Percentiles rank a stretch among this genome's conserved stretches.
phyloP scores from a whole-genome alignment of 2,888 invertebrate genomes.

The Heliconius ethilla region DNA sequence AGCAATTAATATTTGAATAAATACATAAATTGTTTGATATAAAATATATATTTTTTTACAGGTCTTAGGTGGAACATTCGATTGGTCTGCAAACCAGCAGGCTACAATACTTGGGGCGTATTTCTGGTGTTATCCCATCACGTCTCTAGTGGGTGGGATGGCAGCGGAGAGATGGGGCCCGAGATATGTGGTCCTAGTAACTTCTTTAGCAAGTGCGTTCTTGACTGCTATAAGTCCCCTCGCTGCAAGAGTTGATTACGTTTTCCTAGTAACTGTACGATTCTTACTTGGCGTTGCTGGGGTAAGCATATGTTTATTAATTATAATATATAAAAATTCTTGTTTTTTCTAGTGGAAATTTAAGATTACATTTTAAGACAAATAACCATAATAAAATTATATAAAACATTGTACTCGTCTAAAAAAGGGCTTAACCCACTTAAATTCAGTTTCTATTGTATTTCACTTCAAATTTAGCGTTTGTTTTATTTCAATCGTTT shows the following conservation, averaged over 20 bases:
- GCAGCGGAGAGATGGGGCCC: slow-evolving; percentile 86
- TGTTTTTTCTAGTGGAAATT: background rate
- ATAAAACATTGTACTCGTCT: no score
- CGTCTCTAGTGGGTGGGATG: slow-evolving; percentile 85
- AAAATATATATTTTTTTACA: slow-evolving; percentile 6
- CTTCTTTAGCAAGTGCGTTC: slow-evolving; percentile 75
- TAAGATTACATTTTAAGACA: background rate
- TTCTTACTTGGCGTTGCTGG: slow-evolving; percentile 84
- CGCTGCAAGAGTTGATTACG: slow-evolving; percentile 81
- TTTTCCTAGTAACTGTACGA: slow-evolving; percentile 80
- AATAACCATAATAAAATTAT: no score
- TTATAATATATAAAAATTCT: background rate
- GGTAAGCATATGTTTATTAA: slow-evolving; percentile 68
- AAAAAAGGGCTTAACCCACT: no score
- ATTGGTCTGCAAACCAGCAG: slow-evolving; percentile 84
- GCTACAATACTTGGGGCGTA: slow-evolving; percentile 85
- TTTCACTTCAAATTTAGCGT: no score
- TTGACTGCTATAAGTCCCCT: slow-evolving; percentile 83
- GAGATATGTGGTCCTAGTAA: slow-evolving; percentile 81
- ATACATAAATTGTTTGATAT: background rate
- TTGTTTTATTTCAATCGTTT: no score
- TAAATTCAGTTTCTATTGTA: no score
- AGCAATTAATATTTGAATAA: background rate
- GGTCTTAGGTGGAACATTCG: slow-evolving; percentile 59
- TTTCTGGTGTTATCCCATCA: slow-evolving; percentile 86